These are phyloP conservation scores for Loxodonta africana DNA, from an alignment of 2,113 vertebrate species.

Conservation along the genomic window DNA sequence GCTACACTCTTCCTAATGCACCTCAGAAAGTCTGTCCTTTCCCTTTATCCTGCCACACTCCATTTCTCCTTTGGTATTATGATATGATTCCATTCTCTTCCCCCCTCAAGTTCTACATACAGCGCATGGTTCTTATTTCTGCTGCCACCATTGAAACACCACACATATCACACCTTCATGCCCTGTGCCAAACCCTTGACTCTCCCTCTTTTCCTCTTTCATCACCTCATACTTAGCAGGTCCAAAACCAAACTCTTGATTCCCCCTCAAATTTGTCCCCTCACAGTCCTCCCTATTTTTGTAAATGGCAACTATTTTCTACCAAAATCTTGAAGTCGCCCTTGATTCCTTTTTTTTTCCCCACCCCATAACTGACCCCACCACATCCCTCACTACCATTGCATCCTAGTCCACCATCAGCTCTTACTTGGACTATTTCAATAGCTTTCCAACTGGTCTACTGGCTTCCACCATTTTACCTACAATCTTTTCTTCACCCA, in stretches of 20 bases:
- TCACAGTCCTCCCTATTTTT: neutral
- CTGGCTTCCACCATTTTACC: neutral
- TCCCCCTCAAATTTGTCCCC: neutral
- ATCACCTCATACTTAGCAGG: neutral
- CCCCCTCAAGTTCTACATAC: neutral
- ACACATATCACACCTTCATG: neutral
- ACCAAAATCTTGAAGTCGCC: neutral
- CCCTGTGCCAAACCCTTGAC: neutral
- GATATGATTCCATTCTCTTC: neutral
- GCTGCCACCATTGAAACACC: neutral
- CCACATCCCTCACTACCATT: neutral
- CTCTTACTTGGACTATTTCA: neutral
- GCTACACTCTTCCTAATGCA: neutral
- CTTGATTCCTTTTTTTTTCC: neutral
- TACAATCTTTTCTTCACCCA: neutral
- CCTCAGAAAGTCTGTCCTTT: neutral
- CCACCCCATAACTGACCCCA: neutral
- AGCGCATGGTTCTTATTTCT: neutral
- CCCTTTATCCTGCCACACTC: neutral
- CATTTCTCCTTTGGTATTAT: neutral
- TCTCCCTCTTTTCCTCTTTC: neutral
- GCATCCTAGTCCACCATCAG: too few relatives aligned
- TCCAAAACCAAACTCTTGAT: neutral
- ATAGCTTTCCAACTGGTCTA: neutral
- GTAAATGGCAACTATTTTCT: neutral